These are phyloP conservation scores for Lindbergichthys nudifrons DNA, from an alignment of 2,797 vertebrate genomes.

Conservation along the genomic window DNA sequence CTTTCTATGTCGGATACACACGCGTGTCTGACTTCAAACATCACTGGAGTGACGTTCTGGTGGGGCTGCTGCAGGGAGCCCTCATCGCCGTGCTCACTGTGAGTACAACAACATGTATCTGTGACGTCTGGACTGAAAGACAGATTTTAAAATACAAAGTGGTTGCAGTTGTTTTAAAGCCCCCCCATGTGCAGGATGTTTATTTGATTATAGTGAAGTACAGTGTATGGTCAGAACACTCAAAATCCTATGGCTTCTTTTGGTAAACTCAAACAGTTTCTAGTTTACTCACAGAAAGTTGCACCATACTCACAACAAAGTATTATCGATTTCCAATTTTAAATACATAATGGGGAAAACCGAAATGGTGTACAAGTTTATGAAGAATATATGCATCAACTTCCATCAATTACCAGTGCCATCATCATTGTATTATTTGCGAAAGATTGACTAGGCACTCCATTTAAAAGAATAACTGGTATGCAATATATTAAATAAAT, in stretches of 20 bases:
- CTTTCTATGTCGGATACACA: conserved; percentile 94
- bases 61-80: conserved; percentile 93
- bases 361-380: neutral
- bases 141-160: neutral
- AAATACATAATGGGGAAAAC: neutral
- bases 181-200: neutral
- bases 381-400: neutral
- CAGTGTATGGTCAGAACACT: neutral
- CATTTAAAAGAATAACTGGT: neutral
- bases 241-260: neutral
- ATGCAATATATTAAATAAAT: neutral
- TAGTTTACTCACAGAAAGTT: neutral
- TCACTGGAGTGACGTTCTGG: conserved; percentile 94
- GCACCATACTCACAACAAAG: neutral
- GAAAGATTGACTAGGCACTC: neutral
- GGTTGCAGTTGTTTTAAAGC: neutral
- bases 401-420: neutral
- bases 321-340: neutral
- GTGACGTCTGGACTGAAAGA: neutral
- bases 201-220: neutral
- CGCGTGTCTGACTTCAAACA: conserved; percentile 95
- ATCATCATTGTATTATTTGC: neutral
- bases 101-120: conserved; percentile 66
- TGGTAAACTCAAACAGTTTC: neutral
- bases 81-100: conserved; percentile 91